These are phyloP conservation scores for Melanotaenia duboulayi DNA, from an alignment of 2,113 vertebrate genomes.

Conservation along the genomic window DNA sequence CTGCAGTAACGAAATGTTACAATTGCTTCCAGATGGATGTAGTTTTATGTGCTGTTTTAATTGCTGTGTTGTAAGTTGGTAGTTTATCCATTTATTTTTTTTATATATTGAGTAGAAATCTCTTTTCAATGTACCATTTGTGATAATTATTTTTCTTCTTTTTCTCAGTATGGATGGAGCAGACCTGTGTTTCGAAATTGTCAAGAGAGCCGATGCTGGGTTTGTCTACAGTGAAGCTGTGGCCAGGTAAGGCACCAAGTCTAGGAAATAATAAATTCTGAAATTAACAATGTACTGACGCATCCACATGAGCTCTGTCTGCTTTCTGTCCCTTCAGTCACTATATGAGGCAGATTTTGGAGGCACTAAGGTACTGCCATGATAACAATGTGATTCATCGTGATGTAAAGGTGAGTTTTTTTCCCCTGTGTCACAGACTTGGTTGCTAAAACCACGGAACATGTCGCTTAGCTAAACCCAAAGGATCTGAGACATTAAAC, in stretches of 20 bases:
- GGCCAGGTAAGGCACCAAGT: conserved; percentile 85
- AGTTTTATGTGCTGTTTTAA: background rate
- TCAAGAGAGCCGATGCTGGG: conserved; percentile 93
- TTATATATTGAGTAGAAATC: no score
- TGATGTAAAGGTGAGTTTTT: conserved; percentile 92
- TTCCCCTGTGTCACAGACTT: background rate
- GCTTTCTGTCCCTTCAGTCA: conserved; percentile 80
- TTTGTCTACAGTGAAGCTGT: conserved; percentile 98
- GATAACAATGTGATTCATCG: conserved; percentile 98
- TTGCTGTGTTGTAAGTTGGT: background rate
- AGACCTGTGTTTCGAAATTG: conserved; percentile 94
- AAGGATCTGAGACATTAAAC: no score
- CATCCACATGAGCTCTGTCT: conserved; percentile 4
- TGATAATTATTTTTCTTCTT: background rate
- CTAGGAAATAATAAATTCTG: background rate
- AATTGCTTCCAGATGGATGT: background rate
- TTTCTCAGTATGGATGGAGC: conserved; percentile 92
- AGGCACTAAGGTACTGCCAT: conserved; percentile 96
- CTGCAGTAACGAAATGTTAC: no score
- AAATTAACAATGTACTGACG: background rate
- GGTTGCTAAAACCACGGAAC: background rate
- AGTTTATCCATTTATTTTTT: background rate
- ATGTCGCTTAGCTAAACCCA: no score
- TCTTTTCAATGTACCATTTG: no score
- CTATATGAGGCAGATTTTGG: conserved; percentile 97